Evolutionary conservation across 2,113 vertebrate genomes (phyloP).

Genomic region (Vimba vimba): DNA sequence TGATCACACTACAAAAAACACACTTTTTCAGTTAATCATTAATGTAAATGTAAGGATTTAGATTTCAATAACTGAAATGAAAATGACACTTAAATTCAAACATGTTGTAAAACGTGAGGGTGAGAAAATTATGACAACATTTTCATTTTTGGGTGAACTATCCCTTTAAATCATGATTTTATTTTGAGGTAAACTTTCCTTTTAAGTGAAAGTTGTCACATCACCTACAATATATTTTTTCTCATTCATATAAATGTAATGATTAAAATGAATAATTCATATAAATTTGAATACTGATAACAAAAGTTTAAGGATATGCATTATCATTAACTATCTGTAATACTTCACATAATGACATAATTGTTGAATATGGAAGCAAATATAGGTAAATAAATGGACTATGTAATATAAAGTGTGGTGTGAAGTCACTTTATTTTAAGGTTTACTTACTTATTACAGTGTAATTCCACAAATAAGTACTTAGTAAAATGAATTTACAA

Average conservation of each 20-base stretch:
- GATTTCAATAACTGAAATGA: too few species aligned
- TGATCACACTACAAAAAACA: too few species aligned
- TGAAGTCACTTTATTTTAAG: background rate
- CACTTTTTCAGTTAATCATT: too few species aligned
- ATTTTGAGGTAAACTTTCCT: background rate
- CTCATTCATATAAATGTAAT: background rate
- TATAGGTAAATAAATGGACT: background rate
- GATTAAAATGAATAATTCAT: background rate
- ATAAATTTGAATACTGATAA: background rate
- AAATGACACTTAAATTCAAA: too few species aligned
- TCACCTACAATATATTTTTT: background rate
- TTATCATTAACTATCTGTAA: background rate
- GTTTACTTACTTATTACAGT: background rate
- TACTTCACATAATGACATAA: background rate
- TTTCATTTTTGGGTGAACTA: too few species aligned
- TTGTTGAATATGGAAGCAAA: background rate
- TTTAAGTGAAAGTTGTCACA: background rate
- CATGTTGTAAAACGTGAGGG: too few species aligned
- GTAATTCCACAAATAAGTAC: background rate
- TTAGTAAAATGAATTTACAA: background rate
- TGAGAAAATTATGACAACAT: too few species aligned
- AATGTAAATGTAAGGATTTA: too few species aligned
- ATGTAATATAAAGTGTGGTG: background rate
- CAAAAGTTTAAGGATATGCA: background rate
- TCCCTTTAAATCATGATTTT: background rate